Conservation (phyloP, 2,888 invertebrate species). For the Sarcophaga variegata region DNA sequence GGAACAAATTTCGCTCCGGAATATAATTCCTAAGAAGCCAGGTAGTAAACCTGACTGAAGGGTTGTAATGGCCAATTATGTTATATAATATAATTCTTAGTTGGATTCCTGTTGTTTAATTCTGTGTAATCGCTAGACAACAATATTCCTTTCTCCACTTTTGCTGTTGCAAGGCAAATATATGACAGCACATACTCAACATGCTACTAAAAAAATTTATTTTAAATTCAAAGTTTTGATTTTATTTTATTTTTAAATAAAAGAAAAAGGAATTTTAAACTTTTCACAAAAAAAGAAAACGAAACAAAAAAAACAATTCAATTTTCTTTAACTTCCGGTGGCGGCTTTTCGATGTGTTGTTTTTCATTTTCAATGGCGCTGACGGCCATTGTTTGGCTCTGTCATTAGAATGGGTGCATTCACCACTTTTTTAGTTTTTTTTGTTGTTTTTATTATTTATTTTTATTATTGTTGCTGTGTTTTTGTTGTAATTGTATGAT, state of each 20-base stretch:
- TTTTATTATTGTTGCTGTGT: conserved; percentile 14
- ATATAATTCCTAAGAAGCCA: no score
- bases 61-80: no score
- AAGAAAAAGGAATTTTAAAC: conserved; percentile 42
- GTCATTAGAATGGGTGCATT: conserved; percentile 69
- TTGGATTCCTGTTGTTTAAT: no score
- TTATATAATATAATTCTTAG: no score
- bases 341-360: conserved; percentile 62
- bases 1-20: no score
- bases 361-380: conserved; percentile 66
- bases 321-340: conserved; percentile 70
- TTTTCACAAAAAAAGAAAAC: not conserved
- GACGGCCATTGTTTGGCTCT: conserved; percentile 69
- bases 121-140: no score
- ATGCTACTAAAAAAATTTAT: not conserved
- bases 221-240: not conserved
- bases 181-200: no score
- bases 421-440: conserved; percentile 60
- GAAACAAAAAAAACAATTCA: conserved; percentile 60
- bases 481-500: conserved; percentile 61
- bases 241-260: not conserved
- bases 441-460: conserved; percentile 49
- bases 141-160: no score
- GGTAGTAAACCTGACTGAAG: no score
- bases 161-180: no score